Base-by-base conservation (phyloP, 2,113 vertebrate species). In the Psophia crepitans region DNA sequence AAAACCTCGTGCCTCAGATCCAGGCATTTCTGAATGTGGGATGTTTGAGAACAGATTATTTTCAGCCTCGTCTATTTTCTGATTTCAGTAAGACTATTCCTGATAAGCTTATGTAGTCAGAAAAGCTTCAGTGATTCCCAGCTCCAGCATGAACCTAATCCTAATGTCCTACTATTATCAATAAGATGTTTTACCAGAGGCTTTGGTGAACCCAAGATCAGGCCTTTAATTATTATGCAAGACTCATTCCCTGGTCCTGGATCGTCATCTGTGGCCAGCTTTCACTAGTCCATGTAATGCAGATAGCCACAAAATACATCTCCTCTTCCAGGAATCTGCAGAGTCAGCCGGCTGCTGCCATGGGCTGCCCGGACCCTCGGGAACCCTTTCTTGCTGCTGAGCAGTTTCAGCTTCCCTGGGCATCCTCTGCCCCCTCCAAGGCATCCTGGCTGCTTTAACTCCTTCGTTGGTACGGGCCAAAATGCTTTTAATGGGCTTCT, bases 21-120 rank as follows among this genome's bases (percentile, higher is more conserved):
- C 79, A 90, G 79, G 44, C 90, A 48, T 92, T 80, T 90, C 88
- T 93, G 68, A 74, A 88, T n/a, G 90, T 96, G 85, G 68, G 92
- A 92, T 93, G 90, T 49, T 96, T 48, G 71, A 93, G 93, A 96
- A 95, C 85, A 93, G 79, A 74, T 80, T 94, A 87, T 96, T 96
- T 96, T 96, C 88, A 92, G 93, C 86, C 76, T 93, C 73, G 16
- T 88, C 92, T 92, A 32, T 92, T 84, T 89, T 75, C 83, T 93
- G 86, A 69, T 63, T 92, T 84, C 77, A 51, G 54, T 54, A 88
- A 84, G 71, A 60, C 66, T 56, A 37, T 94, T 92, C 56, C 84
- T 64, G 76, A 64, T 81, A 26, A 92, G 49, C 43, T 56, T 57
- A 4, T 32, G 27, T 53, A 93, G 73, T 58, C 76, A 92, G 88